Conservation (phyloP, 2,797 vertebrate genomes). For the Gouania willdenowi region DNA sequence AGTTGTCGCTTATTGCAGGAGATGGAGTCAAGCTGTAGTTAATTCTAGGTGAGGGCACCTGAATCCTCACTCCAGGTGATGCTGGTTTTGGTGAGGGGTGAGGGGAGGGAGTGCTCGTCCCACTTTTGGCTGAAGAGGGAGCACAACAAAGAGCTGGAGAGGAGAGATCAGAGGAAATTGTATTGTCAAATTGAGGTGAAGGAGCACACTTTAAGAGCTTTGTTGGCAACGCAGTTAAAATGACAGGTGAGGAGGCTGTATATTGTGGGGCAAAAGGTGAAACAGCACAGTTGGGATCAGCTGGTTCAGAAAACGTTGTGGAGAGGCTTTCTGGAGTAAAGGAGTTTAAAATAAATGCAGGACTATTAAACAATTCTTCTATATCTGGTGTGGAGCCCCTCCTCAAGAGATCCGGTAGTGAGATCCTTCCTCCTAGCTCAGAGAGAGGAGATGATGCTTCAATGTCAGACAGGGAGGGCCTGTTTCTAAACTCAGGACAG, state of each 20-base stretch:
- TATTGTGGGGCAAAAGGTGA: constrained; percentile 46
- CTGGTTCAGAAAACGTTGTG: constrained; percentile 27
- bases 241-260: constrained; percentile 52
- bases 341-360: constrained; percentile 31
- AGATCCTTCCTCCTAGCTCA: constrained; percentile 52
- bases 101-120: constrained; percentile 43
- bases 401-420: constrained; percentile 63
- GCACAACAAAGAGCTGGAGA: constrained; percentile 21
- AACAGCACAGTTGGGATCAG: constrained; percentile 14
- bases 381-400: constrained; percentile 59
- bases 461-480: constrained; percentile 20
- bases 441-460: constrained; percentile 46
- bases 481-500: constrained; percentile 33
- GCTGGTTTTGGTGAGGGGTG: constrained; percentile 9
- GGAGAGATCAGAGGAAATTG: constrained; percentile 1
- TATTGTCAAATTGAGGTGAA: constrained; percentile 29
- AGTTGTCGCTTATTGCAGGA: constrained; percentile 35
- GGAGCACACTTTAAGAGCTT: constrained; percentile 13
- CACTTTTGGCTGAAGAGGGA: constrained; percentile 6
- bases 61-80: constrained; percentile 22
- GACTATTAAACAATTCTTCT: constrained; percentile 10
- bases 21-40: constrained; percentile 55
- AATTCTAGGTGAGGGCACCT: constrained; percentile 28
- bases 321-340: constrained; percentile 13
- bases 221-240: constrained; percentile 36